A percentile compares a stretch with the other conserved stretches of the same genome.
These are phyloP conservation scores for Echiichthys vipera DNA, from an alignment of 2,797 vertebrate species.

Conservation along the genomic window DNA sequence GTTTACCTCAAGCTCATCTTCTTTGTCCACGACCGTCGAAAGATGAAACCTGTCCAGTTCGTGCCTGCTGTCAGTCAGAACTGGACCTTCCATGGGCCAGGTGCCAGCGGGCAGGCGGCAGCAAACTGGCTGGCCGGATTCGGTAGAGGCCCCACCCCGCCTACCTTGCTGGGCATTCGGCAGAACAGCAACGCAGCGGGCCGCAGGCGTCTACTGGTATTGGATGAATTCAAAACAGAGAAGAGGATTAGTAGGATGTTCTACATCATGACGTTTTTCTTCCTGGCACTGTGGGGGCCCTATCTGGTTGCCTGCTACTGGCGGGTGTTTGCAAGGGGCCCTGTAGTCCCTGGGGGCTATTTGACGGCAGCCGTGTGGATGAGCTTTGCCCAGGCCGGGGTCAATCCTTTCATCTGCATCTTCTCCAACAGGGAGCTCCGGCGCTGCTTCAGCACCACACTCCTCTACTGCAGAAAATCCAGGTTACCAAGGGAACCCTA, in stretches of 20 bases:
- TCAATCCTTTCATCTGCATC: slow-evolving; percentile 99
- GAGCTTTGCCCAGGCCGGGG: slow-evolving; percentile 99
- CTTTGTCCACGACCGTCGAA: slow-evolving; percentile 98
- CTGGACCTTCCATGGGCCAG: slow-evolving; percentile 99
- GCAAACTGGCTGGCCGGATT: slow-evolving; percentile 99
- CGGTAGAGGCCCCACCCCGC: slow-evolving; percentile 97
- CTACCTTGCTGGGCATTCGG: slow-evolving; percentile 97
- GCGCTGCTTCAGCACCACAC: slow-evolving; percentile 99
- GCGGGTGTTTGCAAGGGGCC: slow-evolving; percentile 98
- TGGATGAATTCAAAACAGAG: slow-evolving; percentile 99
- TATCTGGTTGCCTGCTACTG: slow-evolving; percentile 99
- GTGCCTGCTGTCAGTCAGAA: slow-evolving; percentile 99
- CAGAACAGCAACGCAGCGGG: slow-evolving; percentile 97
- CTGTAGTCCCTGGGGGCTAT: slow-evolving; percentile 97
- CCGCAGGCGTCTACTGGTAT: slow-evolving; percentile 95
- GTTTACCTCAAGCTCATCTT: slow-evolving; percentile 99
- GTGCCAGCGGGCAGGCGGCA: slow-evolving; percentile 97
- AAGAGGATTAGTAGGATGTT: slow-evolving; percentile 99
- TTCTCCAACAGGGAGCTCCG: slow-evolving; percentile 99
- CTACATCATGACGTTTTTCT: slow-evolving; percentile 99
- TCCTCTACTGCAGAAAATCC: slow-evolving; percentile 99
- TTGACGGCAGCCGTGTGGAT: slow-evolving; percentile 99
- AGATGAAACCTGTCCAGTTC: slow-evolving; percentile 99
- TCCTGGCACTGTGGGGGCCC: slow-evolving; percentile 98
- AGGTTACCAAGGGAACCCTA: slow-evolving; percentile 99